phyloP scores from a whole-genome alignment of 2,797 vertebrate genomes.

The Parambassis ranga region DNA sequence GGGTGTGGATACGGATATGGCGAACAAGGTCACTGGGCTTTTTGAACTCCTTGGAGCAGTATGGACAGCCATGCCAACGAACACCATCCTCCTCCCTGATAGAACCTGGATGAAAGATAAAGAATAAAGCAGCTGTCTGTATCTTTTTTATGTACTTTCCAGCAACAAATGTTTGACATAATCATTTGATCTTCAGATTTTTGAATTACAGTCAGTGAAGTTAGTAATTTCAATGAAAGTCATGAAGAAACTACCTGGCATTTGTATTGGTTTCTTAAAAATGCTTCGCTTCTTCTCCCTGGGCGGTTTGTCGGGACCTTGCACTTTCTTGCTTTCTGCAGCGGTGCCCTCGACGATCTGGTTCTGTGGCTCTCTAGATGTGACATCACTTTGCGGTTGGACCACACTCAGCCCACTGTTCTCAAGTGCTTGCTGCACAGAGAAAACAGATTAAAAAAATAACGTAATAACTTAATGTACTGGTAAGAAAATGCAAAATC shows the following conservation, averaged over 20 bases:
- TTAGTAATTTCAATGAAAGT: neutral
- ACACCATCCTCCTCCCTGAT: slow-evolving; percentile 95
- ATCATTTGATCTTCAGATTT: no score
- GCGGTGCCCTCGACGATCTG: slow-evolving; percentile 62
- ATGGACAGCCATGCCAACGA: slow-evolving; percentile 96
- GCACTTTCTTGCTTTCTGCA: slow-evolving; percentile 78
- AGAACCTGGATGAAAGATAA: slow-evolving; percentile 80
- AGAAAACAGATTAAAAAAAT: neutral
- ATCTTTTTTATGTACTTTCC: neutral
- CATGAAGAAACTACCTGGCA: slow-evolving; percentile 82
- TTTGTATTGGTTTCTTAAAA: slow-evolving; percentile 90
- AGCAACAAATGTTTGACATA: neutral
- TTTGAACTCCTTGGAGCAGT: slow-evolving; percentile 97
- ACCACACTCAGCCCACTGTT: slow-evolving; percentile 97
- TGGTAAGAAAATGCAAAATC: neutral
- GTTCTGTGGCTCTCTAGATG: slow-evolving; percentile 70
- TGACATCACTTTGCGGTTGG: slow-evolving; percentile 80
- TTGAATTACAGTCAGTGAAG: no score
- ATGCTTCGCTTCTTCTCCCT: slow-evolving; percentile 91
- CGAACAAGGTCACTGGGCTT: slow-evolving; percentile 98
- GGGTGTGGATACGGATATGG: slow-evolving; percentile 98
- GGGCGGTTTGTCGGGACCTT: slow-evolving; percentile 78
- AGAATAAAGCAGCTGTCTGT: neutral
- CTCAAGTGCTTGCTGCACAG: slow-evolving; percentile 94
- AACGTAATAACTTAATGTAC: neutral